These are phyloP conservation scores for Lathronympha strigana DNA, from an alignment of 2,888 invertebrate genomes.

Conservation along the genomic window DNA sequence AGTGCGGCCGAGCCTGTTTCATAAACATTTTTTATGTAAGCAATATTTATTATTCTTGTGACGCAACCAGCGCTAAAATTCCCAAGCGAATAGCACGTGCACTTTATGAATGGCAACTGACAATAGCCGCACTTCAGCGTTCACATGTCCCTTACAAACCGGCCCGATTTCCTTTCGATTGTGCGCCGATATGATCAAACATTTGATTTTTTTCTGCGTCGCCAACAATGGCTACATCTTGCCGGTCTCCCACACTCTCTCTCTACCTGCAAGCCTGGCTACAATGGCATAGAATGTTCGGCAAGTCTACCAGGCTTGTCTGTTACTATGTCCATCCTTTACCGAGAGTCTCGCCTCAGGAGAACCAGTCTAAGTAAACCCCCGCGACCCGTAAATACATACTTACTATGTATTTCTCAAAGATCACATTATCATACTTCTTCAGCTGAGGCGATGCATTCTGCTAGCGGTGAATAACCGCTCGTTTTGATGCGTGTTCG, in stretches of 20 bases:
- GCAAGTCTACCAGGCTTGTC: slow-evolving; percentile 7
- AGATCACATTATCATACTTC: neutral
- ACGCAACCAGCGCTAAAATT: slow-evolving; percentile 34
- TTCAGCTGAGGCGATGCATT: neutral
- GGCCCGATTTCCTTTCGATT: slow-evolving; percentile 39
- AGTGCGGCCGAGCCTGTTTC: neutral
- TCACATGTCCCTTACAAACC: slow-evolving; percentile 32
- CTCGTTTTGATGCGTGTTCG: slow-evolving; percentile 16
- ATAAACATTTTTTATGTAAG: slow-evolving; percentile 5
- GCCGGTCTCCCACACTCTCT: slow-evolving; percentile 66
- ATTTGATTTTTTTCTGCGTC: slow-evolving; percentile 46
- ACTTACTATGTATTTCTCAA: neutral
- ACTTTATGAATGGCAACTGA: slow-evolving; percentile 38
- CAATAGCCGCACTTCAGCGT: slow-evolving; percentile 31
- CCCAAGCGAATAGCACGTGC: slow-evolving; percentile 54
- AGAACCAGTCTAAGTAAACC: slow-evolving; percentile 1
- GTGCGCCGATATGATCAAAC: slow-evolving; percentile 44
- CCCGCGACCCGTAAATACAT: neutral
- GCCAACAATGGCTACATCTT: slow-evolving; percentile 42
- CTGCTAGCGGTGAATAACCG: neutral
- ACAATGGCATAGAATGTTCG: slow-evolving; percentile 20
- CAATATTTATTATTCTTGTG: slow-evolving; percentile 28
- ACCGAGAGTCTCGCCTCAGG: slow-evolving; percentile 1
- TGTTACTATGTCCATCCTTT: slow-evolving; percentile 9
- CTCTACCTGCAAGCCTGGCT: slow-evolving; percentile 53